Evolutionary conservation across 2,797 vertebrate species (phyloP), one percentile per base, ranked within the genome.

Genomic region (Mus minutoides): DNA sequence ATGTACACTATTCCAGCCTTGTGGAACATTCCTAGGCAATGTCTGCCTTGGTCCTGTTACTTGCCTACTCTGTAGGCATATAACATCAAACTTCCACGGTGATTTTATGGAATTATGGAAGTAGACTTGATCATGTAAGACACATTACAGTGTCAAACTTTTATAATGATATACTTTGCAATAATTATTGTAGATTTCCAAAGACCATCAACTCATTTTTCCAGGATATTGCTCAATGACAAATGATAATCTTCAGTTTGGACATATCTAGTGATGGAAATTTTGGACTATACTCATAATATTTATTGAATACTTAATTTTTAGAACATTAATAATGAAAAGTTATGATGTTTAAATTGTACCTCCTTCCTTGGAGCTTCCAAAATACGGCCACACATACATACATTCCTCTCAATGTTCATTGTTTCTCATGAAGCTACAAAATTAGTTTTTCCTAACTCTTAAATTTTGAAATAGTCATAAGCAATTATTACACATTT

Each of bases 241-340:
- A 43, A 94, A 60, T 62, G 11, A 12, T 94, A 85, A 56, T 82
- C 54, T 94, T 94, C 79, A 88, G 1, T 92, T 43, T 56, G 43
- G 87, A 64, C 40, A 88, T 75, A 37, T 96, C 46, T 22, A 62
- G 3, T 79, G 43, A 90, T 29, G 76, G 49, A 34, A 86, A 90
- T 69, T 37, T 78, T 56, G 82, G 69, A 85, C 3, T 82, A 94
- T 90, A 8, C 40, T 54, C 19, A 62, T 67, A 60, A 86, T 94
- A 89, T 94, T 79, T 95, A 67, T 77, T 86, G n/a, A n/a, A 43
- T 75, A 4, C 16, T 94, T 88, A 95, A 90, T 91, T 85, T 84
- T 91, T 8, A 60, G 89, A 94, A 78, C 2, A 96, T 54, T 96
- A 60, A 84, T 88, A 86, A 92, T 69, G 64, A 67, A 97, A 95